phyloP scores from a whole-genome alignment of 2,113 vertebrate species.

The Eonycteris spelaea region DNA sequence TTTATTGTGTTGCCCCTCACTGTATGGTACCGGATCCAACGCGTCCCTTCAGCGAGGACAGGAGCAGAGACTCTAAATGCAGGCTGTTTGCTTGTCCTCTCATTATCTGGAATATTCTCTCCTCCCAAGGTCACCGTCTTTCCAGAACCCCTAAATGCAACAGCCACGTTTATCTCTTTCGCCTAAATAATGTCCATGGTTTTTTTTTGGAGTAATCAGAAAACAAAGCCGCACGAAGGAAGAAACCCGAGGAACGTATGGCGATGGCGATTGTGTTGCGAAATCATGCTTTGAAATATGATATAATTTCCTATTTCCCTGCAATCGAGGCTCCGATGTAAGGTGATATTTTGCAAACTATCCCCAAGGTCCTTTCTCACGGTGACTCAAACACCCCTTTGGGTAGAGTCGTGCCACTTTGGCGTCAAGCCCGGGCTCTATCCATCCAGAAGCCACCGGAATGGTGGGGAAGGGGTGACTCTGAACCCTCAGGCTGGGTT shows the following conservation, averaged over 20 bases:
- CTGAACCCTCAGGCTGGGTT: background rate
- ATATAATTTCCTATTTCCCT: background rate
- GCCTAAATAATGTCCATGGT: background rate
- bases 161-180: background rate
- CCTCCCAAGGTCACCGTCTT: background rate
- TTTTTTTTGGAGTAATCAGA: background rate
- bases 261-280: background rate
- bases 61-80: background rate
- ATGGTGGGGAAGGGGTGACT: background rate
- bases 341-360: background rate
- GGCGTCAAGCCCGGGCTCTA: background rate
- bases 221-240: background rate
- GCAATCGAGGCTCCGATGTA: background rate
- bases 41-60: background rate
- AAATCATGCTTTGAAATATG: background rate
- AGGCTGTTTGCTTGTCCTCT: background rate
- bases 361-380: background rate
- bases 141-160: no score
- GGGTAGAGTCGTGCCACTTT: background rate
- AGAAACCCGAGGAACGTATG: background rate
- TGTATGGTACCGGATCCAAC: background rate
- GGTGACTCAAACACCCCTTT: background rate
- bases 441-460: background rate
- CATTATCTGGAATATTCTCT: background rate
- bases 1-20: background rate